Base-by-base conservation (phyloP, 2,113 vertebrate species). In the Stigmatopora nigra region DNA sequence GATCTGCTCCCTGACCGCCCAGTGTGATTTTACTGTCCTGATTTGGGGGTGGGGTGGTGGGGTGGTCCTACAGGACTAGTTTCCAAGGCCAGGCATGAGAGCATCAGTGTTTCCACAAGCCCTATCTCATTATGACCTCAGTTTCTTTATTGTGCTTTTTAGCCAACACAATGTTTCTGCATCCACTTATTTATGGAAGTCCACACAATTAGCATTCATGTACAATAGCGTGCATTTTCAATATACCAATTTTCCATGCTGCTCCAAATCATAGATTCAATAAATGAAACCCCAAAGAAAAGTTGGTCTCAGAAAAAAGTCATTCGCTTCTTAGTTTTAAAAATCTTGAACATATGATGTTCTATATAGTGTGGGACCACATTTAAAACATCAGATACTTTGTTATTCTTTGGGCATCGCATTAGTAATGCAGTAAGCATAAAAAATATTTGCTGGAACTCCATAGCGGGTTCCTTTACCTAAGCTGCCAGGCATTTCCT, bases 111-210 rank as follows among this genome's bases (percentile, higher is more conserved):
- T 89, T 89, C 88, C 90, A 91, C 74, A 65, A 53, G 69, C 69
- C 76, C 82, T 88, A 89, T 90, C 88, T 87, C 72, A 69, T 67
- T 19, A 82, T 91, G 89, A 91, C 88, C 89, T 91, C 88, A 92
- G 81, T 65, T 51, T 56, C 70, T 77, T 78, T 64, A 36, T 61
- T 61, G 80, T 64, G 71, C 71, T 48, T 71, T 51, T 66, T 80
- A 64, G 77, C 68, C 17, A 77, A 81, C 81, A 79, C 58, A 78
- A 81, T 49, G 82, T 78, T 77, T 86, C 82, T 88, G 88, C 76
- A 88, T 89, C 78, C 78, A 67, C 81, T 89, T 86, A 79, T 69
- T 35, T 49, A 65, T 13, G 19, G 58, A 70, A 58, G 55, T 75
- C 69, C 55, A 73, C 72, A 78, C 36, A 72, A 87, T 89, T 82